These are phyloP conservation scores for Automeris io DNA, from an alignment of 2,888 invertebrate genomes.

Conservation along the genomic window DNA sequence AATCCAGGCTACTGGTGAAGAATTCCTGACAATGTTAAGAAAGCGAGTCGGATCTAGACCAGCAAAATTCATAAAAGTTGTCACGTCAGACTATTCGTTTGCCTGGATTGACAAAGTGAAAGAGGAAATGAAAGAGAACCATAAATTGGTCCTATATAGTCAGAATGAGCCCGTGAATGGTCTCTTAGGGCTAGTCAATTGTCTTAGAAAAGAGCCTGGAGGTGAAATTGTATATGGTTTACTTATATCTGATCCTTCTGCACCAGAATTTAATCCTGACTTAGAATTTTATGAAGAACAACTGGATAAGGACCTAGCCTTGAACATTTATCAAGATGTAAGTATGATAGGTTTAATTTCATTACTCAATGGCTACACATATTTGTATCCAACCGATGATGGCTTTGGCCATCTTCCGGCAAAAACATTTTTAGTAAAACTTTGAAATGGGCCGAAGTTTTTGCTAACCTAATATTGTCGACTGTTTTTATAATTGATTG, in stretches of 20 bases:
- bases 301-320: slow-evolving; percentile 83
- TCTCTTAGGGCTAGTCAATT: slow-evolving; percentile 91
- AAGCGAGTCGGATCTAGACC: slow-evolving; percentile 63
- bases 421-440: too few relatives aligned
- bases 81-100: slow-evolving; percentile 51
- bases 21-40: slow-evolving; percentile 73
- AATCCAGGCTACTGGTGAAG: slow-evolving; percentile 63
- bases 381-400: too few relatives aligned
- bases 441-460: too few relatives aligned
- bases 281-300: slow-evolving; percentile 81
- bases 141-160: slow-evolving; percentile 80
- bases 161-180: slow-evolving; percentile 85
- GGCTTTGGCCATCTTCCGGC: too few relatives aligned
- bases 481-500: too few relatives aligned
- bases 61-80: slow-evolving; percentile 64
- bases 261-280: slow-evolving; percentile 80
- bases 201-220: slow-evolving; percentile 87
- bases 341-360: too few relatives aligned
- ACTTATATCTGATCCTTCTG: slow-evolving; percentile 79
- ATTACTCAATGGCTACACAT: too few relatives aligned
- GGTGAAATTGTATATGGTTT: slow-evolving; percentile 80
- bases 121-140: slow-evolving; percentile 55
- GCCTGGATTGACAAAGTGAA: slow-evolving; percentile 73
- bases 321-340: slow-evolving; percentile 85
- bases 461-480: too few relatives aligned